Conservation (phyloP, 2,113 vertebrate genomes). For the Atrichornis clamosus region DNA sequence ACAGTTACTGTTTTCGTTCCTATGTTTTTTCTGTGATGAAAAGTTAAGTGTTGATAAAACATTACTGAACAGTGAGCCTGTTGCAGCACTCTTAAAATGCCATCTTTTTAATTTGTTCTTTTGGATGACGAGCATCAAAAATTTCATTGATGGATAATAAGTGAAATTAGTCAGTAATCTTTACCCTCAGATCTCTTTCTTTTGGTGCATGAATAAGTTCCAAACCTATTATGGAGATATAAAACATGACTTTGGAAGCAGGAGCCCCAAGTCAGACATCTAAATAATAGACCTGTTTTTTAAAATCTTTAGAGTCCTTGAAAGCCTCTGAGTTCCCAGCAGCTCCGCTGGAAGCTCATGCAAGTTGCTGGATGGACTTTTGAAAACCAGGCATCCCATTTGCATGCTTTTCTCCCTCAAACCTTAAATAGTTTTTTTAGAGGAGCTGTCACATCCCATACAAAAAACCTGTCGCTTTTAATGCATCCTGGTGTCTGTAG, state of each 20-base stretch:
- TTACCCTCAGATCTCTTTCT: constrained; percentile 27
- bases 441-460: constrained; percentile 33
- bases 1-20: not conserved
- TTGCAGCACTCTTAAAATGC: not conserved
- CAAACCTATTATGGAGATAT: constrained; percentile 14
- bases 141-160: not conserved
- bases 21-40: not conserved
- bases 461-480: constrained; percentile 31
- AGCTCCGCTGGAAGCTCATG: constrained; percentile 41
- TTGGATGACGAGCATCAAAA: not conserved
- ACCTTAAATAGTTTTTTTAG: constrained; percentile 24
- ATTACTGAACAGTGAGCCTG: not conserved
- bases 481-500: constrained; percentile 20
- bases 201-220: not conserved
- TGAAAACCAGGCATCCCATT: constrained; percentile 38
- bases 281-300: constrained; percentile 48
- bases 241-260: constrained; percentile 25
- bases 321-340: constrained; percentile 20
- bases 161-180: not conserved
- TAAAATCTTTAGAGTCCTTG: constrained; percentile 19
- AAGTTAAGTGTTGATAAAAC: not conserved
- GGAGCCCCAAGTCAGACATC: constrained; percentile 40
- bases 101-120: not conserved
- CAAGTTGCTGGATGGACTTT: constrained; percentile 23
- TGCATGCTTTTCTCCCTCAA: constrained; percentile 29